Conservation (phyloP, 2,113 vertebrate species). For the Lagopus leucura region DNA sequence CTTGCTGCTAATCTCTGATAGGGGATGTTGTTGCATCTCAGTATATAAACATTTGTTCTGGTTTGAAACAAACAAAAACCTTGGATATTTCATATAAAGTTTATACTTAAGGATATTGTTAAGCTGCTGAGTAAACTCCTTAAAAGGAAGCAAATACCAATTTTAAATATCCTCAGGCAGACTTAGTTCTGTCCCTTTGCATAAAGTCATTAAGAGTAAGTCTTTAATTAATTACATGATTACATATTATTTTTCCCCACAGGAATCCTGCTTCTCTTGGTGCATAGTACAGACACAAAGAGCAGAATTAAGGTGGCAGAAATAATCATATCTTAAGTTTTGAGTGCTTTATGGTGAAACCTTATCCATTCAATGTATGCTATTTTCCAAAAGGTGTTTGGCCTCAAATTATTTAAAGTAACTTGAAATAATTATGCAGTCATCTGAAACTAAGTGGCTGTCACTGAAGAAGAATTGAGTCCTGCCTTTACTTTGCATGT, state of each 20-base stretch:
- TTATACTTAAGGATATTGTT: background rate
- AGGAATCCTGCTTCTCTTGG: constrained; percentile 30
- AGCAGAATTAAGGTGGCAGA: constrained; percentile 17
- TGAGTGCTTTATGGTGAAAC: background rate
- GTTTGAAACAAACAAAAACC: background rate
- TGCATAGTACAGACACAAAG: background rate
- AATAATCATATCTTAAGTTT: constrained; percentile 5
- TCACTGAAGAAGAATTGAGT: background rate
- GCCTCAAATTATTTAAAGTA: background rate
- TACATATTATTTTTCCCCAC: constrained; percentile 47
- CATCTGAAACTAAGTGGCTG: background rate
- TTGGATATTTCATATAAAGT: background rate
- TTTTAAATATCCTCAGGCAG: constrained; percentile 55
- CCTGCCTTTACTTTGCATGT: background rate
- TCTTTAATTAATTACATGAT: constrained; percentile 59
- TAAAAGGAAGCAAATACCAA: constrained; percentile 50
- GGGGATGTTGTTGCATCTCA: background rate
- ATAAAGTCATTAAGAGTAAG: constrained; percentile 52
- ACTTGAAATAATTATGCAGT: background rate
- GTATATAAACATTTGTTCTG: background rate
- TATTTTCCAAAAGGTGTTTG: background rate
- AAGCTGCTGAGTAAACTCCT: constrained; percentile 20
- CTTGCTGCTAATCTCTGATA: background rate
- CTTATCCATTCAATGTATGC: background rate
- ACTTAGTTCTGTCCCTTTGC: constrained; percentile 51